Evolutionary conservation across 2,797 vertebrate genomes (phyloP), one percentile per base, ranked within the genome.

Genomic region (Anabacerthia variegaticeps): DNA sequence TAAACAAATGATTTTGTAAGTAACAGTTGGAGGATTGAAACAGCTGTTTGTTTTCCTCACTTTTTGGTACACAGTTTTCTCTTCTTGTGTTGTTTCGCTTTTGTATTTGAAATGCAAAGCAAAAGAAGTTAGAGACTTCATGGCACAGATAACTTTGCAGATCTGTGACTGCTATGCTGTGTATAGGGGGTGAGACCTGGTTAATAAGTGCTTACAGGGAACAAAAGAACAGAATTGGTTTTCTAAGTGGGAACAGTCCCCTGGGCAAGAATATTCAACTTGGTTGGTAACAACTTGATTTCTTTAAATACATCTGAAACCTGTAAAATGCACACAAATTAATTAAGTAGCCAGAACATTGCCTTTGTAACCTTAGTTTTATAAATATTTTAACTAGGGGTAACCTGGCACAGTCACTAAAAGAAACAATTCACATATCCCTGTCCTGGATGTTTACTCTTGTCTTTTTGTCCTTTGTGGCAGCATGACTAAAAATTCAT

Each of bases 151-250:
- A n/a, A 0, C 1, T 85, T 85, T 43, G 51, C n/a, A 59, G 61
- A 21, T 76, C 27, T 79, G 5, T 87, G 39, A 30, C 39, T 91
- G 20, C 78, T 85, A 71, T 51, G 48, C 21, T 46, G 0, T 3
- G 20, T 22, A 4, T 14, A 28, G 14, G 5, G 5, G 9, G 7
- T 69, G 16, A 79, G 23, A 85, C 10, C 27, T 36, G 36, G 9
- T 7, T 84, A 36, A 1, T 69, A 81, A 37, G 6, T 34, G n/a
- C n/a, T 90, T 55, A 32, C 0, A 0, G 2, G 21, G 32, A 52
- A 52, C 28, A 67, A 30, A 63, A 48, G 3, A 36, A 79, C 7
- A 48, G 26, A 28, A n/a, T 11, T 52, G 3, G 3, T 46, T 78
- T 93, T 66, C 62, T 37, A 12, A 68, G 51, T n/a, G 21, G 10